Percentiles rank a stretch among this genome's conserved stretches.
phyloP scores from a whole-genome alignment of 2,888 invertebrate species.

The Oligia latruncula region DNA sequence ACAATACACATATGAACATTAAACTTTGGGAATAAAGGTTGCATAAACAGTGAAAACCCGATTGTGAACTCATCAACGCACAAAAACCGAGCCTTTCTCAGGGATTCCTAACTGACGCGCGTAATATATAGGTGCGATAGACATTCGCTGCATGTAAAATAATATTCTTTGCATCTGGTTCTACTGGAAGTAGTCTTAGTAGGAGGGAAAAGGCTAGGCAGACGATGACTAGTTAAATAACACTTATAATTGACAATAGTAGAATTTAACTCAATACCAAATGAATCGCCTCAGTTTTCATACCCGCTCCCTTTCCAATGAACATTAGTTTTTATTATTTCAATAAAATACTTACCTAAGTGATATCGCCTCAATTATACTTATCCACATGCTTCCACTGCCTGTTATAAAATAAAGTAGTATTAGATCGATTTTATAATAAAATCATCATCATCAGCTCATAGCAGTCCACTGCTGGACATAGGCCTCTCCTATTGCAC shows the following conservation, averaged over 20 bases:
- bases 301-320: constrained; percentile 14
- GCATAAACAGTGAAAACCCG: no score
- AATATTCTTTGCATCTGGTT: background rate
- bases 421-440: background rate
- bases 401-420: background rate
- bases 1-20: no score
- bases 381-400: background rate
- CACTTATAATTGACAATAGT: background rate
- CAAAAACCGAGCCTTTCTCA: constrained; percentile 77
- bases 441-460: no score
- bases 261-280: background rate
- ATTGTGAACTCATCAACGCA: constrained; percentile 65
- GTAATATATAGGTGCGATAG: constrained; percentile 62
- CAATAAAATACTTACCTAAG: background rate
- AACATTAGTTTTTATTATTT: constrained; percentile 48
- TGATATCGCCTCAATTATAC: constrained; percentile 6
- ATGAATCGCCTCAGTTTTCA: background rate
- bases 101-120: constrained; percentile 76
- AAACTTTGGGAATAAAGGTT: no score
- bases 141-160: background rate
- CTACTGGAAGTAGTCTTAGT: background rate
- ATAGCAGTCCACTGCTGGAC: no score
- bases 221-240: background rate
- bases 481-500: no score
- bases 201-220: background rate